Base-by-base conservation (phyloP, 2,888 invertebrate genomes). In the Metellina segmentata region DNA sequence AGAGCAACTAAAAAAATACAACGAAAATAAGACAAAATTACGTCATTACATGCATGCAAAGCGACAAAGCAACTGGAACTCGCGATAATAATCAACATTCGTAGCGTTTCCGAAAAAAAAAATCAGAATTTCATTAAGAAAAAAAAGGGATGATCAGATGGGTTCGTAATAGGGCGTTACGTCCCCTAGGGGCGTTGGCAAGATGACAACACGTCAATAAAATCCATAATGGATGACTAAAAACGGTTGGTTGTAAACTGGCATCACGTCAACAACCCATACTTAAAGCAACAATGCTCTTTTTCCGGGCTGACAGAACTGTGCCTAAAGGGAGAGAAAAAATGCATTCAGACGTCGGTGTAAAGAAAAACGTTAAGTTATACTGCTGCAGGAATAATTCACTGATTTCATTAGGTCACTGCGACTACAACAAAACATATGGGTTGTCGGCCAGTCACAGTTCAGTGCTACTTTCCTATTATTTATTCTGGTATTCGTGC, bases 161-260 rank as follows among this genome's bases (percentile, higher is more conserved):
- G 34, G 74, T 83, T 52, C 48, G 81, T 51, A 81, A 81, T 49
- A 34, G 53, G 87, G 81, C 87, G 87, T 72, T 53, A n/a, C 72
- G 72, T 53, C 34, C n/a, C 87, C 61, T 19, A 51, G 48, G 79
- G 87, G 87, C 79, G 79, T 78, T 79, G 81, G 72, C 34, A 85
- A 81, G 70, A 86, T 77, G 86, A 83, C 77, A 86, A 72, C 34
- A 16, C 34, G 81, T 72, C 87, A 81, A 87, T 87, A 87, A 87
- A 87, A 72, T 34, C n/a, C 19, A 86, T 78, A 86, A 78, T 86
- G 49, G 77, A 77, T 53, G 49, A 53, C 19, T 53, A 61, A 74
- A 82, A 74, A 11, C 20, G 19, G 20, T 11, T n/a, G 82, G 51
- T 71, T 70, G 20, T 71, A 82, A 82, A 82, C 69, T 71, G 61